phyloP scores from a whole-genome alignment of 1,140 invertebrate species.

The Zaprionus ornatus region DNA sequence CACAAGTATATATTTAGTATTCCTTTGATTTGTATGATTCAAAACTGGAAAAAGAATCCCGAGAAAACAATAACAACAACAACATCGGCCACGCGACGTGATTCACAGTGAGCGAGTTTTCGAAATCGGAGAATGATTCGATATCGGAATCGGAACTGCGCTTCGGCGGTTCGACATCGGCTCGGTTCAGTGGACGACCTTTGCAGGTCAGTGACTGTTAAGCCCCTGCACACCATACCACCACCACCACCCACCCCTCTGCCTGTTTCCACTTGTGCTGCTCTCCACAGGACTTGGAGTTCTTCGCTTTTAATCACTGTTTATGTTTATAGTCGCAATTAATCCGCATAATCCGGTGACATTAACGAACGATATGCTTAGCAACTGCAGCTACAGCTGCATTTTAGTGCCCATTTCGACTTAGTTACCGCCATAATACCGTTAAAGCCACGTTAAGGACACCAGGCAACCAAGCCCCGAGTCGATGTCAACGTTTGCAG shows the following conservation, averaged over 20 bases:
- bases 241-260: background rate
- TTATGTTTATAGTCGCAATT: constrained; percentile 72
- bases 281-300: constrained; percentile 9
- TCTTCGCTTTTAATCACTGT: constrained; percentile 63
- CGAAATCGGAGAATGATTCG: constrained; percentile 17
- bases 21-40: constrained; percentile 41
- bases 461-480: constrained; percentile 42
- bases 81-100: constrained; percentile 72
- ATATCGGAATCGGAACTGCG: constrained; percentile 22
- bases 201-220: constrained; percentile 72
- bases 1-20: constrained; percentile 36
- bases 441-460: constrained; percentile 42
- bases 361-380: constrained; percentile 31
- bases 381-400: constrained; percentile 21
- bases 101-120: constrained; percentile 53
- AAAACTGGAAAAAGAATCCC: constrained; percentile 21
- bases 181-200: constrained; percentile 75
- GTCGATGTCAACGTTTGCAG: constrained; percentile 61
- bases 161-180: constrained; percentile 7
- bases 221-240: constrained; percentile 5
- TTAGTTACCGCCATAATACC: constrained; percentile 13
- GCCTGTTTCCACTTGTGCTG: background rate
- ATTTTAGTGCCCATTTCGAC: background rate
- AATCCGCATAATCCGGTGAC: constrained; percentile 51
- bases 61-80: constrained; percentile 16